Conservation (phyloP, 1,140 invertebrate species). For the Oscheius sp. region DNA sequence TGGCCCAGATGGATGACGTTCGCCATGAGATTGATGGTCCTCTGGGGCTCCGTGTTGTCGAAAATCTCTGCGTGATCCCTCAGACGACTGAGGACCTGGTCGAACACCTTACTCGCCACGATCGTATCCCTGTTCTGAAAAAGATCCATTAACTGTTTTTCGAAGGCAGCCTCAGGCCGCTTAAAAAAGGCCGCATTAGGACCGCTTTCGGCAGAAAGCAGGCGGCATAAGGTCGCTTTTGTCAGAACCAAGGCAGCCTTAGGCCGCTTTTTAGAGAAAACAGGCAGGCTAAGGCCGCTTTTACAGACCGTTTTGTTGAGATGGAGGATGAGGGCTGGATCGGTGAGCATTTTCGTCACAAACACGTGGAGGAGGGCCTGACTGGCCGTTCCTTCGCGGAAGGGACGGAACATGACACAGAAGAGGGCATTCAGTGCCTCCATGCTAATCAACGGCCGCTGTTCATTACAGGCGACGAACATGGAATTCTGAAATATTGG, state of each 20-base stretch:
- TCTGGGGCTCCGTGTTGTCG: background rate
- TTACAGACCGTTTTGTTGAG: slow-evolving; percentile 16
- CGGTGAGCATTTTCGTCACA: slow-evolving; percentile 16
- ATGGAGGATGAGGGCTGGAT: slow-evolving; percentile 28
- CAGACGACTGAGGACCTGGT: background rate
- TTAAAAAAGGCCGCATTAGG: slow-evolving; percentile 1
- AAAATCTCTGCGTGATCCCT: background rate
- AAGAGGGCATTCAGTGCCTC: slow-evolving; percentile 39
- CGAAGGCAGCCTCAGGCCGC: too few relatives aligned
- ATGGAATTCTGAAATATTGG: slow-evolving; percentile 27
- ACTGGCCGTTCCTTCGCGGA: background rate
- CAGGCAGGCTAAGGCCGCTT: too few relatives aligned
- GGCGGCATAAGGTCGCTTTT: too few relatives aligned
- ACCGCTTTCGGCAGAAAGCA: too few relatives aligned
- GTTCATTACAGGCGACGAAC: slow-evolving; percentile 18
- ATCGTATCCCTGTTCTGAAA: slow-evolving; percentile 7
- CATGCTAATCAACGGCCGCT: slow-evolving; percentile 16
- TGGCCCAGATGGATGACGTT: slow-evolving; percentile 11
- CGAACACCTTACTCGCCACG: background rate
- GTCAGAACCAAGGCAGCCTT: too few relatives aligned
- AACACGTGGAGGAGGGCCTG: slow-evolving; percentile 6
- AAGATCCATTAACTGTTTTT: background rate
- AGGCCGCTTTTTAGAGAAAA: too few relatives aligned
- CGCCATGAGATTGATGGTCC: background rate
- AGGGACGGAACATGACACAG: slow-evolving; percentile 26